Evolutionary conservation across 1,140 invertebrate genomes (phyloP), one percentile per base, ranked within the genome.

Genomic region (Drosophila tropicalis): DNA sequence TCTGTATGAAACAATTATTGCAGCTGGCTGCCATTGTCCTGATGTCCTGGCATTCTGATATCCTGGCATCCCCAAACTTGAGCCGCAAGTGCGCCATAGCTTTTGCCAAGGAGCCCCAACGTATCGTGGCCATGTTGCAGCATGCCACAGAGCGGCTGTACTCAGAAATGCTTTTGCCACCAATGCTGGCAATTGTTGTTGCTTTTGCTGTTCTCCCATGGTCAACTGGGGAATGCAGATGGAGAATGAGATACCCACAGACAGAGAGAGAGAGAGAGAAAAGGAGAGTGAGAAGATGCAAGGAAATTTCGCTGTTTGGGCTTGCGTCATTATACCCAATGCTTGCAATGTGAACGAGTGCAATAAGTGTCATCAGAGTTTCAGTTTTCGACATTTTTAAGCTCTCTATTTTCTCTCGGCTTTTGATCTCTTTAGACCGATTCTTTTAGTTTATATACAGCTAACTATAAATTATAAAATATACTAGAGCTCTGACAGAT

Each of bases 141-240:
- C 72, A 67, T 64, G 72, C 78, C 65, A 44, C 69, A 29, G 25
- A 57, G 67, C 44, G 67, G 60, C 32, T 72, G 69, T 75, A 68
- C 69, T 67, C 70, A 62, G 54, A 70, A 79, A 79, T 79, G 77
- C 44, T 61, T 68, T 62, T 68, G 66, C 61, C 47, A 22, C 63
- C 47, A 13, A 29, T 10, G 2, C 41, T 10, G 10, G 40, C 34
- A 54, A 40, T 29, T 51, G 13, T 25, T 34, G 34, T 36, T 51
- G 29, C 19, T 17, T n/a, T 44, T 36, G 7, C 15, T 36, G 29
- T 29, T 6, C 29, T 17, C 41, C 62, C 56, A 72, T 79, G 76
- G 77, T 56, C 65, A 79, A 61, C 70, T 47, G 61, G 76, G 64
- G 76, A 79, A 79, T 64, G 76, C 70, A 41, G 36, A 47, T 22